A percentile compares a stretch with the other conserved stretches of the same genome.
phyloP scores from a whole-genome alignment of 35 echinoderm and acorn worm genomes.

The Chiridota heheva region DNA sequence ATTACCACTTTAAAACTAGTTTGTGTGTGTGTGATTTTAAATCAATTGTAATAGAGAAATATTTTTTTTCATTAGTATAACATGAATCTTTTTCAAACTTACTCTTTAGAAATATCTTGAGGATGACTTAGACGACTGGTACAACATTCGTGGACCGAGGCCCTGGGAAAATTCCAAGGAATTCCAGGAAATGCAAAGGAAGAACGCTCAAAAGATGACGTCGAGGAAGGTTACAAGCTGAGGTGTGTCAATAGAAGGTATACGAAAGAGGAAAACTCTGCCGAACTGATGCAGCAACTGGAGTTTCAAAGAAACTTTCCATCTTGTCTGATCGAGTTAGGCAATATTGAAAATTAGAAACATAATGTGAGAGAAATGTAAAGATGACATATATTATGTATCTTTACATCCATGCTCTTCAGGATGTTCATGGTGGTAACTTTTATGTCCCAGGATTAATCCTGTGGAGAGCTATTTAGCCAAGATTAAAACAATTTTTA shows the following conservation, averaged over 20 bases:
- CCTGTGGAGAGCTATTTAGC: too few relatives aligned
- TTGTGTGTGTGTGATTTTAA: background rate
- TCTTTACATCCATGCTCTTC: too few relatives aligned
- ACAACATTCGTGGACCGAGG: conserved; percentile 89
- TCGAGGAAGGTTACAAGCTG: conserved; percentile 6
- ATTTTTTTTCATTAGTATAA: background rate
- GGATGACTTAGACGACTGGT: conserved; percentile 80
- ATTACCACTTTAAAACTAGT: background rate
- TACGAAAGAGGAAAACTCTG: background rate
- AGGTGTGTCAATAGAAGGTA: background rate
- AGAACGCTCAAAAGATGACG: conserved; percentile 29
- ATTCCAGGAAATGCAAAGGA: conserved; percentile 70
- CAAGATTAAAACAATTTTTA: too few relatives aligned
- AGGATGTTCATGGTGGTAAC: too few relatives aligned
- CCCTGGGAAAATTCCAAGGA: conserved; percentile 99
- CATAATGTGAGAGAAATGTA: background rate
- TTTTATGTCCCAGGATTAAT: too few relatives aligned
- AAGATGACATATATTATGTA: background rate
- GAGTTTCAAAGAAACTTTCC: background rate
- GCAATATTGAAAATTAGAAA: background rate
- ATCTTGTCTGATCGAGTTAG: background rate
- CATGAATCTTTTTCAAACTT: background rate
- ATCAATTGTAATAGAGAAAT: background rate
- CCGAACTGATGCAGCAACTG: background rate
- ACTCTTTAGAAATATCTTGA: conserved; percentile 65